Evolutionary conservation across 2,113 vertebrate species (phyloP).

Genomic region (Amphiprion ocellaris): DNA sequence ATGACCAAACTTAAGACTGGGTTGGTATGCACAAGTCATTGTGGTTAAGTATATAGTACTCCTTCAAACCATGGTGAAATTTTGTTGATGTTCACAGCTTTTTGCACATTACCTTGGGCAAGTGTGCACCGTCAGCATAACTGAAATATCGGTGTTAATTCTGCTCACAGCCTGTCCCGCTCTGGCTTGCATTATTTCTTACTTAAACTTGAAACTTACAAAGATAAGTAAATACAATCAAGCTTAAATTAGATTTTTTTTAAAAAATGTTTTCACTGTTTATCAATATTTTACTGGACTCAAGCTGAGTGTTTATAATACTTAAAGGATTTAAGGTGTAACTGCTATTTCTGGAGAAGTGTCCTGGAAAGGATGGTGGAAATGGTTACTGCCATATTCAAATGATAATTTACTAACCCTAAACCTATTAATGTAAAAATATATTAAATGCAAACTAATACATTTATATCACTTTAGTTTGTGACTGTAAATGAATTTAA

Average conservation of each 20-base stretch:
- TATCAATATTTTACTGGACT: neutral
- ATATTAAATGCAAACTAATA: too few species aligned
- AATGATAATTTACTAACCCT: too few species aligned
- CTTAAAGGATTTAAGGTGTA: too few species aligned
- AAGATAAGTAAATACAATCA: neutral
- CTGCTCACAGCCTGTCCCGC: neutral
- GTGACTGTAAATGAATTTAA: too few species aligned
- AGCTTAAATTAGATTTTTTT: neutral
- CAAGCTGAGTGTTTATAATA: neutral
- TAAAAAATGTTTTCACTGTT: constrained; percentile 19
- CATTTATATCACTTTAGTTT: too few species aligned
- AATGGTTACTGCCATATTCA: too few species aligned
- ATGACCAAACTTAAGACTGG: neutral
- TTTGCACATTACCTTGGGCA: neutral
- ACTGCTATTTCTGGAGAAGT: too few species aligned
- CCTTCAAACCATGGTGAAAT: neutral
- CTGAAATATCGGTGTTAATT: neutral
- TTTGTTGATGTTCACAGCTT: neutral
- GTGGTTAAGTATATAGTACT: neutral
- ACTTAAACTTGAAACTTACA: neutral
- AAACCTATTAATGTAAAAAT: too few species aligned
- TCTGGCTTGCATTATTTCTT: neutral
- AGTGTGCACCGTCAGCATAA: neutral
- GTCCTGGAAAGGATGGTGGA: too few species aligned
- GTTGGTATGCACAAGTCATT: constrained; percentile 17